Conservation (phyloP, 2,113 vertebrate genomes). For the Monopterus albus region DNA sequence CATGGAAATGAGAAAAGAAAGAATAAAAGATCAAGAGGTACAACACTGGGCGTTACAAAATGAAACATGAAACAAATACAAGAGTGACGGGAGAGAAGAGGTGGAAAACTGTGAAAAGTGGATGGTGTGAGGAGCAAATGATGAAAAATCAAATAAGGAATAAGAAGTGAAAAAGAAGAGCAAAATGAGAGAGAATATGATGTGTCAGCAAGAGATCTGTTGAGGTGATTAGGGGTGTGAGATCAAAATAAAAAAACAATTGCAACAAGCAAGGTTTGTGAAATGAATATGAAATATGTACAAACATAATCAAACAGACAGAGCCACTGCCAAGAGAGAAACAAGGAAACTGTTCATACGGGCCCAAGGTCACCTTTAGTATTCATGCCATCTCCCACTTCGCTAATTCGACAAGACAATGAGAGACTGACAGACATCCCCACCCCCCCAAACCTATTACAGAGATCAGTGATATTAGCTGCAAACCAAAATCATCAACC, state of each 20-base stretch:
- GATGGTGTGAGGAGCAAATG: not conserved
- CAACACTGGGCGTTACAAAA: constrained; percentile 30
- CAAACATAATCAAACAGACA: constrained; percentile 44
- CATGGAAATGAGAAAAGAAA: constrained; percentile 66
- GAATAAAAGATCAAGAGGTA: constrained; percentile 62
- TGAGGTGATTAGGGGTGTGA: constrained; percentile 17
- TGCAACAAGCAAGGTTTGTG: not conserved
- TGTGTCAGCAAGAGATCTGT: constrained; percentile 8
- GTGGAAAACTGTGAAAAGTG: not conserved
- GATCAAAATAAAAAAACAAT: constrained; percentile 39
- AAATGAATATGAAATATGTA: constrained; percentile 52
- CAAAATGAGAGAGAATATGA: not conserved
- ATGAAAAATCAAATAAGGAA: constrained; percentile 28
- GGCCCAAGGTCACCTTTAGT: constrained; percentile 47
- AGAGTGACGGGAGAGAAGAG: constrained; percentile 10
- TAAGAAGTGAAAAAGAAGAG: constrained; percentile 18
- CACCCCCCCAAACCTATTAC: not conserved
- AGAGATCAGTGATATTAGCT: too few species aligned
- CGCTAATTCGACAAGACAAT: constrained; percentile 29
- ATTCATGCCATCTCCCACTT: constrained; percentile 26
- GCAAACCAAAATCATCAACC: too few species aligned
- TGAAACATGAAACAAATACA: constrained; percentile 56
- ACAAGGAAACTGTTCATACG: constrained; percentile 36
- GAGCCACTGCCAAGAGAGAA: not conserved
- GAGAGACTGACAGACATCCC: constrained; percentile 24